Percentiles rank a stretch among this genome's conserved stretches.
phyloP scores from a whole-genome alignment of 2,113 vertebrate genomes.

The Tyrannus savana region DNA sequence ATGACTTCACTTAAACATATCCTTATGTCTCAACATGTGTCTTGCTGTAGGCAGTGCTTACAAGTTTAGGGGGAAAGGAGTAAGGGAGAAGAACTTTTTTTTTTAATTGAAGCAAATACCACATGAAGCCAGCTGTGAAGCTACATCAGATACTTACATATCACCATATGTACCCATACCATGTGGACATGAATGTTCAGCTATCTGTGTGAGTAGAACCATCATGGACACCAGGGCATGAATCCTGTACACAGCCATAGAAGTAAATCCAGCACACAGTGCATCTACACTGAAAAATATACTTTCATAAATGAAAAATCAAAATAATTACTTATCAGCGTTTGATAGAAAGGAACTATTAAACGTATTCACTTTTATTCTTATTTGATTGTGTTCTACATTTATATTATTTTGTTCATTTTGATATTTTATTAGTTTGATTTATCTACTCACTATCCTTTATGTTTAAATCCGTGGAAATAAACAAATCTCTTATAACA shows the following conservation, averaged over 20 bases:
- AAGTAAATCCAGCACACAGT: not conserved
- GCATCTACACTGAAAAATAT: not conserved
- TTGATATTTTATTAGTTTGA: not conserved
- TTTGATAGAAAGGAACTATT: not conserved
- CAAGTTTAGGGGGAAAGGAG: not conserved
- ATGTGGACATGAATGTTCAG: not conserved
- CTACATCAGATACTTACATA: not conserved
- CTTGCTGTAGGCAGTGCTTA: not conserved
- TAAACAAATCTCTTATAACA: not conserved
- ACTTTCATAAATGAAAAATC: not conserved
- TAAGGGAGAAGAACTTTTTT: not conserved
- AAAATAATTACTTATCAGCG: not conserved
- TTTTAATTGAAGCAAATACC: not conserved
- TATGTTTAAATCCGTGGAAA: not conserved
- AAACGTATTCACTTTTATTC: not conserved
- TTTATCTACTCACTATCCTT: not conserved
- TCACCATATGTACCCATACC: not conserved
- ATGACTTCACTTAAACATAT: not conserved
- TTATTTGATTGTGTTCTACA: not conserved
- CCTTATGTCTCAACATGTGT: not conserved
- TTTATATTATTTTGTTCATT: not conserved
- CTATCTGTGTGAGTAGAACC: not conserved
- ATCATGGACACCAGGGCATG: not conserved
- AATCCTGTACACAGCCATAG: not conserved
- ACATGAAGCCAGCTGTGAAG: not conserved